Evolutionary conservation across 2,797 vertebrate genomes (phyloP).

Genomic region (Setipinna tenuifilis): DNA sequence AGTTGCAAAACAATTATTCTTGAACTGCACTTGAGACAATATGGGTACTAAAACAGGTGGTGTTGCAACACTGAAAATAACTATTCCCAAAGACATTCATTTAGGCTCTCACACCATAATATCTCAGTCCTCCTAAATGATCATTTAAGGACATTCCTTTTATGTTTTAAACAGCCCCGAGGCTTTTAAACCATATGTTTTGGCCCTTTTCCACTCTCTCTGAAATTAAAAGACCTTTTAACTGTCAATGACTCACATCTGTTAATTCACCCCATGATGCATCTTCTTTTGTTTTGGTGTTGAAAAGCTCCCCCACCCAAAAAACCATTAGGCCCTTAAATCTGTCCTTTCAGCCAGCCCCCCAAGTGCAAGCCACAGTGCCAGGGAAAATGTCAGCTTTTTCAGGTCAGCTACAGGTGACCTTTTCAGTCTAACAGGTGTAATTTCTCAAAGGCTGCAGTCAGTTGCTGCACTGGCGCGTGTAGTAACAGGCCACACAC

Average conservation of each 20-base stretch:
- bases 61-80: no score
- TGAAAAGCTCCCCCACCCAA: neutral
- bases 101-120: neutral
- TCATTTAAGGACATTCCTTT: neutral
- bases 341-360: slow-evolving; percentile 34
- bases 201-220: neutral
- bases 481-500: neutral
- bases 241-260: slow-evolving; percentile 35
- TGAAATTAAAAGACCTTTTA: slow-evolving; percentile 46
- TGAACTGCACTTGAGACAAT: no score
- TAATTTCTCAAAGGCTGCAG: neutral
- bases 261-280: slow-evolving; percentile 32
- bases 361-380: slow-evolving; percentile 15
- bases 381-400: slow-evolving; percentile 29
- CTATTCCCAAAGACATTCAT: no score
- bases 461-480: neutral
- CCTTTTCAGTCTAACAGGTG: slow-evolving; percentile 13
- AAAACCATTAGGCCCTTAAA: slow-evolving; percentile 21
- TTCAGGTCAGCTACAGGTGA: slow-evolving; percentile 15
- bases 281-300: neutral
- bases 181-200: neutral
- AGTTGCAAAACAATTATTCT: no score
- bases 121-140: neutral
- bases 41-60: no score
- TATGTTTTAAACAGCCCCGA: neutral